Evolutionary conservation across 1,140 invertebrate genomes (phyloP).

Genomic region (Paralvinella palmiformis): DNA sequence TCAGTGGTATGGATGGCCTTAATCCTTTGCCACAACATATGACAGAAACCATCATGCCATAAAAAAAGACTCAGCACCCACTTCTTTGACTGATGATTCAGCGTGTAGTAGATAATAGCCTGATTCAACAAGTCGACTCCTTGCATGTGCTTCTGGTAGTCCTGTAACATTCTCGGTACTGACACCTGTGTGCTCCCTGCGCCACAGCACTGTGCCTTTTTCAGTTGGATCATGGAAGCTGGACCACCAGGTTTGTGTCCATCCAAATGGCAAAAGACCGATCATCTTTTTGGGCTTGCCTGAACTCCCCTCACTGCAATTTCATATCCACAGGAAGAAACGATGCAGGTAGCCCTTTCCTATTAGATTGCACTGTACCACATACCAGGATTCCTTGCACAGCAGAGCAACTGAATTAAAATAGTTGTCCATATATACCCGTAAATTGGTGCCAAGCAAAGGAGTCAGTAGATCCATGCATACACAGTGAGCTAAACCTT

Average conservation of each 20-base stretch:
- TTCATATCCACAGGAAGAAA: too few relatives aligned
- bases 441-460: background rate
- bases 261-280: background rate
- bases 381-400: too few relatives aligned
- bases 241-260: background rate
- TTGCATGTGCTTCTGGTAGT: constrained; percentile 5
- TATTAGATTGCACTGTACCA: too few relatives aligned
- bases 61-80: too few relatives aligned
- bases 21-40: background rate
- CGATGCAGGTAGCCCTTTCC: too few relatives aligned
- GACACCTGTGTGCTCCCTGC: background rate
- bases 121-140: background rate
- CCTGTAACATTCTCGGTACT: background rate
- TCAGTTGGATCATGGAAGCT: background rate
- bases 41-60: too few relatives aligned
- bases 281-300: too few relatives aligned
- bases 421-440: constrained; percentile 10
- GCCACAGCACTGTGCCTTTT: background rate
- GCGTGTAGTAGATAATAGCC: background rate
- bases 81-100: background rate
- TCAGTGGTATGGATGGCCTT: too few relatives aligned
- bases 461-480: background rate
- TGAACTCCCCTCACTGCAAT: too few relatives aligned
- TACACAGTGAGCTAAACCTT: background rate
- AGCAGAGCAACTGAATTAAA: too few relatives aligned